Evolutionary conservation across 2,888 invertebrate genomes (phyloP).

Genomic region (Thelaira solivaga): DNA sequence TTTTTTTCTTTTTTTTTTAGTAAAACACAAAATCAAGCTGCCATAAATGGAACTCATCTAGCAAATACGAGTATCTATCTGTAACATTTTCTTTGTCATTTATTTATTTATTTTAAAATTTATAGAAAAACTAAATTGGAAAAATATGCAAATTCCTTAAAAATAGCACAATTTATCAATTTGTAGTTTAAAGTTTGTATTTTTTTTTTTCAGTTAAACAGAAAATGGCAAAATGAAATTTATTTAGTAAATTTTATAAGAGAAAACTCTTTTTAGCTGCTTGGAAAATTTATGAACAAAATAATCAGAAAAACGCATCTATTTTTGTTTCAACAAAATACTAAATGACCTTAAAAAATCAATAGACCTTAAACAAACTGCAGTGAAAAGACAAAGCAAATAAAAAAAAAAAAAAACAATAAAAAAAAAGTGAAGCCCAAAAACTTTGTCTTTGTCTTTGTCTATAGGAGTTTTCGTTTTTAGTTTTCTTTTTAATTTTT

Average conservation of each 20-base stretch:
- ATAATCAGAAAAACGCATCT: constrained; percentile 60
- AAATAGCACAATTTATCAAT: constrained; percentile 53
- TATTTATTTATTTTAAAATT: constrained; percentile 18
- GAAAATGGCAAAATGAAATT: constrained; percentile 14
- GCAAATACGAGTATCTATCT: too few species aligned
- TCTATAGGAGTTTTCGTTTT: not conserved
- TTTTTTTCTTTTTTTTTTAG: not conserved
- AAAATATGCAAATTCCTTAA: constrained; percentile 58
- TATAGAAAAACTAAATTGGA: constrained; percentile 52
- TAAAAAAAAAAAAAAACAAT: not conserved
- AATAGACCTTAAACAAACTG: constrained; percentile 55
- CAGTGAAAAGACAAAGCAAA: constrained; percentile 1
- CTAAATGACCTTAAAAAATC: constrained; percentile 59
- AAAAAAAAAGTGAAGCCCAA: not conserved
- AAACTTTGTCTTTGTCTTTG: not conserved
- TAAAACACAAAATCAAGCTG: too few species aligned
- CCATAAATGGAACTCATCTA: constrained; percentile 24
- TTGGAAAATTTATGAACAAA: constrained; percentile 54
- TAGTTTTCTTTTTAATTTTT: not conserved
- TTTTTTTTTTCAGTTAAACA: constrained; percentile 15
- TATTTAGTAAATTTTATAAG: constrained; percentile 3
- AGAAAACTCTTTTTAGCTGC: constrained; percentile 30
- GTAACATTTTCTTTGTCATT: constrained; percentile 1
- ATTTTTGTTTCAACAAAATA: constrained; percentile 35
- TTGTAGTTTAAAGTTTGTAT: constrained; percentile 27